Percentiles rank a stretch among this genome's conserved stretches.
These are phyloP conservation scores for Pantala flavescens DNA, from an alignment of 1,140 invertebrate species.

Conservation along the genomic window DNA sequence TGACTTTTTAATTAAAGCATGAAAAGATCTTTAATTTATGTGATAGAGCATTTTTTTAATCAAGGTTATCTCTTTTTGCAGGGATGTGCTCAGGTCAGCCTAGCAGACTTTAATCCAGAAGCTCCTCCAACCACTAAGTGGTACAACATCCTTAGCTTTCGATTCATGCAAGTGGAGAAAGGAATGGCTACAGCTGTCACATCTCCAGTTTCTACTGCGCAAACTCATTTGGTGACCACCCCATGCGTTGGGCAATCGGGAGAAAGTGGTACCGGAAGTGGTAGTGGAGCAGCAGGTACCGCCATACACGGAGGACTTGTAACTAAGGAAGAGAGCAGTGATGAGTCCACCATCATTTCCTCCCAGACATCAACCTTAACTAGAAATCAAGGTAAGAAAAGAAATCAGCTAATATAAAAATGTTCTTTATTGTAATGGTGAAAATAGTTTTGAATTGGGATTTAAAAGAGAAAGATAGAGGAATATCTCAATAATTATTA, in stretches of 20 bases:
- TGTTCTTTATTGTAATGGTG: no score
- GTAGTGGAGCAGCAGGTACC: not conserved
- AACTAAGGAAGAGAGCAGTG: constrained; percentile 77
- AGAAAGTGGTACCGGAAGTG: not conserved
- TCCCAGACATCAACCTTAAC: constrained; percentile 92
- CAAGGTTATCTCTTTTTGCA: constrained; percentile 31
- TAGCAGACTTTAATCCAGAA: constrained; percentile 85
- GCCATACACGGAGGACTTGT: constrained; percentile 13
- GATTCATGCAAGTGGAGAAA: constrained; percentile 57
- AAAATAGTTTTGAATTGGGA: no score
- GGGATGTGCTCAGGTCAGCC: constrained; percentile 90
- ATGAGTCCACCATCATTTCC: constrained; percentile 92
- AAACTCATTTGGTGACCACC: constrained; percentile 42
- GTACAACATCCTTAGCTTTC: constrained; percentile 89
- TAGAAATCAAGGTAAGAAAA: constrained; percentile 67
- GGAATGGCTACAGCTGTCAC: not conserved
- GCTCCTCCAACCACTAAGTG: constrained; percentile 64
- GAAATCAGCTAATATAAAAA: not conserved
- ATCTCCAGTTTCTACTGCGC: constrained; percentile 18
- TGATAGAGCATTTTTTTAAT: no score
- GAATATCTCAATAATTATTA: no score
- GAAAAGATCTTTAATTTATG: no score
- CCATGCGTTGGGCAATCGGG: constrained; percentile 14
- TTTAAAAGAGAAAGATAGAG: no score
- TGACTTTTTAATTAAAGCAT: no score